A percentile compares a stretch with the other conserved stretches of the same genome.
These are phyloP conservation scores for Stichopus chloronotus DNA, from an alignment of 35 echinoderm and acorn worm species.

Conservation along the genomic window DNA sequence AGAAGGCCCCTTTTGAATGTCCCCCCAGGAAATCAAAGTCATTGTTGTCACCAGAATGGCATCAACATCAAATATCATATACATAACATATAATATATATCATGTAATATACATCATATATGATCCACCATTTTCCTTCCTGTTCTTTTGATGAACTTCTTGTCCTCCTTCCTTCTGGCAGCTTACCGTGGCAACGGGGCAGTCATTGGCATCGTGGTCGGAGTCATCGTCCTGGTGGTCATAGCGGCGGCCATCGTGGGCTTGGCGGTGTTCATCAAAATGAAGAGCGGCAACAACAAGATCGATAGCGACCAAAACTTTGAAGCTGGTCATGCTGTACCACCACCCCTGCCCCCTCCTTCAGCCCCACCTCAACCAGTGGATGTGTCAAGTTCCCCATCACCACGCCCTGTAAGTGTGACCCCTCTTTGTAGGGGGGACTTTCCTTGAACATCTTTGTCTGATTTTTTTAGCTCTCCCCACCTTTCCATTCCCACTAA, in stretches of 20 bases:
- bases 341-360: background rate
- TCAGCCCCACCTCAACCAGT: background rate
- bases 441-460: too few species aligned
- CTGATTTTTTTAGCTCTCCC: too few species aligned
- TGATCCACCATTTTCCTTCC: too few species aligned
- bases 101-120: too few species aligned
- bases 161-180: background rate
- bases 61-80: too few species aligned
- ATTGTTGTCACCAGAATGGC: too few species aligned
- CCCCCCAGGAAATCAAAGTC: too few species aligned
- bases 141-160: background rate
- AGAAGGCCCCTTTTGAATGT: too few species aligned
- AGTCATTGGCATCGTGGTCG: conserved; percentile 10
- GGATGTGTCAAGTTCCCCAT: background rate
- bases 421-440: too few species aligned
- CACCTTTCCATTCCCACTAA: too few species aligned
- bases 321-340: background rate
- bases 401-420: too few species aligned
- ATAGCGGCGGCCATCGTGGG: background rate
- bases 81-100: too few species aligned
- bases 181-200: background rate
- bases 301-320: background rate
- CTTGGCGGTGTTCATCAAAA: background rate
- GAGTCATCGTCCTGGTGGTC: background rate
- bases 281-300: conserved; percentile 33